Evolutionary conservation across 2,888 invertebrate species (phyloP).

Genomic region (Dryococelus australis): DNA sequence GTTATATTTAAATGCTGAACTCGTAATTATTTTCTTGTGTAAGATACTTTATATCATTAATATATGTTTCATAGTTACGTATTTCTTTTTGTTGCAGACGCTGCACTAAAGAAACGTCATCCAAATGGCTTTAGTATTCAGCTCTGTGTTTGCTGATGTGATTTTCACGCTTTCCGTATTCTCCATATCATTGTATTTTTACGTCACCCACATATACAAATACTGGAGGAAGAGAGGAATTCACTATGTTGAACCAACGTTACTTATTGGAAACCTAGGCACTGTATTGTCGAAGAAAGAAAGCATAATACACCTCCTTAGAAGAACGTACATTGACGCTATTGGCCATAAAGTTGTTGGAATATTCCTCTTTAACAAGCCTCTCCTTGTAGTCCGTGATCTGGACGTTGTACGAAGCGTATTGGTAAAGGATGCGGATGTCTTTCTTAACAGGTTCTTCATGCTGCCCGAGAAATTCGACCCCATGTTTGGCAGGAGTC

Average conservation of each 20-base stretch:
- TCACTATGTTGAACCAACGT: slow-evolving; percentile 61
- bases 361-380: slow-evolving; percentile 54
- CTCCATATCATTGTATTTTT: background rate
- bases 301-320: slow-evolving; percentile 68
- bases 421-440: slow-evolving; percentile 30
- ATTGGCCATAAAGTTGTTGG: slow-evolving; percentile 52
- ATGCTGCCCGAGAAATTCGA: slow-evolving; percentile 31
- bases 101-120: too few relatives aligned
- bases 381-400: slow-evolving; percentile 53
- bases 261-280: slow-evolving; percentile 68
- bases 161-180: background rate
- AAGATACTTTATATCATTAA: too few relatives aligned
- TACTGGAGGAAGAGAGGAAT: slow-evolving; percentile 70
- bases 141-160: background rate
- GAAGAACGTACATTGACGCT: slow-evolving; percentile 59
- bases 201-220: slow-evolving; percentile 7
- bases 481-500: background rate
- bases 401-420: slow-evolving; percentile 28
- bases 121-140: background rate
- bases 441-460: slow-evolving; percentile 37
- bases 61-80: too few relatives aligned
- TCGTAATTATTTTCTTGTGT: too few relatives aligned
- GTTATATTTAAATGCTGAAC: too few relatives aligned
- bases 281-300: slow-evolving; percentile 63
- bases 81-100: too few relatives aligned